A percentile compares a stretch with the other conserved stretches of the same genome.
phyloP scores from a whole-genome alignment of 2,113 vertebrate genomes.

The Rhabdomys dilectus region DNA sequence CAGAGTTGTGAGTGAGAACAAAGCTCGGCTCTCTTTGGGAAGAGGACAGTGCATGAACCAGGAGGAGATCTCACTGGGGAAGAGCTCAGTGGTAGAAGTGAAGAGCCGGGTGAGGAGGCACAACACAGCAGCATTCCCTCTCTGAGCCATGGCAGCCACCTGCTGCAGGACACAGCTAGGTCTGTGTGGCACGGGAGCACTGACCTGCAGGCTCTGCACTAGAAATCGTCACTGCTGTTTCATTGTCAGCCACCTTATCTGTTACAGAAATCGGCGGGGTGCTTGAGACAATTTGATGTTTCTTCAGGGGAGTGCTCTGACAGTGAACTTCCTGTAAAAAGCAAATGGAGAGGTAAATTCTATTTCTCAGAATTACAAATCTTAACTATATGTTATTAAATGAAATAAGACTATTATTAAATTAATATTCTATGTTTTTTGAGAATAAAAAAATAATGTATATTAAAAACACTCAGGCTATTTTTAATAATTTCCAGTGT shows the following conservation, averaged over 20 bases:
- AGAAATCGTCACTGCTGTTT: slow-evolving; percentile 53
- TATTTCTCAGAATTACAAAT: slow-evolving; percentile 1
- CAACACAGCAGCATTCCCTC: not conserved
- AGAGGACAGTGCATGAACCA: not conserved
- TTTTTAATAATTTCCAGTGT: no score
- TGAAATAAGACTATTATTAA: slow-evolving; percentile 22
- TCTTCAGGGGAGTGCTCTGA: slow-evolving; percentile 77
- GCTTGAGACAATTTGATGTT: slow-evolving; percentile 70
- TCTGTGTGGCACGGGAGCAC: not conserved
- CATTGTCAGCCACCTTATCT: slow-evolving; percentile 64
- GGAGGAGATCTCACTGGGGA: not conserved
- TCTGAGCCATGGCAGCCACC: not conserved
- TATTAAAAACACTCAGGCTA: not conserved
- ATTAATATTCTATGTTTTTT: not conserved
- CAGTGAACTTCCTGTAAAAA: slow-evolving; percentile 81
- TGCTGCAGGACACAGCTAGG: accelerated
- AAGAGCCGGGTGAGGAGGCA: not conserved
- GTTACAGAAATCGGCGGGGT: not conserved
- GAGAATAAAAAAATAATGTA: not conserved
- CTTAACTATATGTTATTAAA: slow-evolving; percentile 4
- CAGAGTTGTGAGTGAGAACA: not conserved
- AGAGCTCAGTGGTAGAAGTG: not conserved
- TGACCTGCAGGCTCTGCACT: slow-evolving; percentile 74
- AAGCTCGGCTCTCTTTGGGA: no score
- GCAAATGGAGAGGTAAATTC: slow-evolving; percentile 23